phyloP scores from a whole-genome alignment of 2,113 vertebrate genomes.

The Paracanthobrama guichenoti region DNA sequence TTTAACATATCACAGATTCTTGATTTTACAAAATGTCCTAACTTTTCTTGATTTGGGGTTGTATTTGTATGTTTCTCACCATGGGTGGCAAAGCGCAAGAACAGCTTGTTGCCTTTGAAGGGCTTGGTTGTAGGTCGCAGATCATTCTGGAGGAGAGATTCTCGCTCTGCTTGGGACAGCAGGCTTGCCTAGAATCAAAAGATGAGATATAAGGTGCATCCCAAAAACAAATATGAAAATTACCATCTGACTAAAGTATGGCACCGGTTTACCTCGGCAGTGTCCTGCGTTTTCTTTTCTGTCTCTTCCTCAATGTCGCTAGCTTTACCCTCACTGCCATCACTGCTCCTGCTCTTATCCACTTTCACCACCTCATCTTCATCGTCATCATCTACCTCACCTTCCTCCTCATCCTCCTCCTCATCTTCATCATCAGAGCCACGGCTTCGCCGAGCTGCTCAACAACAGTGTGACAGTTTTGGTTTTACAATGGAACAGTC shows the following conservation, averaged over 20 bases:
- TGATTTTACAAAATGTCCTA: too few species aligned
- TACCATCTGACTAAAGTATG: not conserved
- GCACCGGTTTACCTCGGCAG: conserved; percentile 58
- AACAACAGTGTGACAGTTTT: not conserved
- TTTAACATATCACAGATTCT: too few species aligned
- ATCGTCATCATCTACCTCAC: conserved; percentile 79
- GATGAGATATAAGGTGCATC: not conserved
- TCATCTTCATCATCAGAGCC: conserved; percentile 82
- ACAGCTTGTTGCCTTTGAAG: conserved; percentile 91
- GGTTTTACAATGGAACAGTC: not conserved
- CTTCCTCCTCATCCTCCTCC: conserved; percentile 84
- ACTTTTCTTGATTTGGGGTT: too few species aligned
- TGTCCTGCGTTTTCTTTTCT: conserved; percentile 39
- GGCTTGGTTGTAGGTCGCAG: conserved; percentile 84
- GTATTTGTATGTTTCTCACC: conserved; percentile 71
- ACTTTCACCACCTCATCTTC: conserved; percentile 77
- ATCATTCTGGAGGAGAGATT: conserved; percentile 90
- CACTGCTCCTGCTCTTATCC: conserved; percentile 59
- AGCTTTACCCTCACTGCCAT: conserved; percentile 57
- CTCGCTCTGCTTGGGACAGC: conserved; percentile 84
- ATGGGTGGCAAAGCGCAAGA: conserved; percentile 92
- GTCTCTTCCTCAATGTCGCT: conserved; percentile 62
- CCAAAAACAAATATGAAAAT: not conserved
- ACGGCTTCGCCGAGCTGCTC: conserved; percentile 55
- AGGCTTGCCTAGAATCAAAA: conserved; percentile 74